Conservation (phyloP, 2,113 vertebrate genomes). For the Gopherus evgoodei region DNA sequence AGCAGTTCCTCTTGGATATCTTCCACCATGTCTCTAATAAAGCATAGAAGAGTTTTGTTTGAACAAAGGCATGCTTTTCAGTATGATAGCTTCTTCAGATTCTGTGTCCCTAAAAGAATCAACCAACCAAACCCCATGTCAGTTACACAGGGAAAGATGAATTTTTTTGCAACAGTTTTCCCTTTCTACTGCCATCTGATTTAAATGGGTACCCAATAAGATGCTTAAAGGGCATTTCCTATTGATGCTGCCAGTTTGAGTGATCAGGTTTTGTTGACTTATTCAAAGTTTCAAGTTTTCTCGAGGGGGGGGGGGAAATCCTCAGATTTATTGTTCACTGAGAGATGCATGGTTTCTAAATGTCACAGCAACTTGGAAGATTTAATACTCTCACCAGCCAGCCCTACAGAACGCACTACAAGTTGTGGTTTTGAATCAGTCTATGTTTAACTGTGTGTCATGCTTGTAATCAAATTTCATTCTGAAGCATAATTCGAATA, state of each 20-base stretch:
- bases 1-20: background rate
- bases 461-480: background rate
- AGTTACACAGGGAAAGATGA: background rate
- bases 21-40: too few species aligned
- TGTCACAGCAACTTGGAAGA: slow-evolving; percentile 15
- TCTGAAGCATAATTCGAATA: background rate
- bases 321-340: slow-evolving; percentile 38
- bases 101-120: background rate
- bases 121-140: background rate
- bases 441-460: background rate
- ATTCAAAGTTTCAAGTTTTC: background rate
- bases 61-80: background rate
- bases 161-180: background rate
- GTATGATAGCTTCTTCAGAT: background rate
- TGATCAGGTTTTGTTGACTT: background rate
- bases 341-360: slow-evolving; percentile 19
- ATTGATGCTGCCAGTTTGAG: background rate
- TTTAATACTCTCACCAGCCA: background rate
- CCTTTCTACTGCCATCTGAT: background rate
- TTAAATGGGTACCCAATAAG: background rate
- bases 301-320: background rate
- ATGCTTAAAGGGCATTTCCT: background rate
- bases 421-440: background rate
- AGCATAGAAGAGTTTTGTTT: background rate
- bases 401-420: background rate